Evolutionary conservation across 2,888 invertebrate genomes (phyloP), one percentile per base, ranked within the genome.

Genomic region (Globia sparganii): DNA sequence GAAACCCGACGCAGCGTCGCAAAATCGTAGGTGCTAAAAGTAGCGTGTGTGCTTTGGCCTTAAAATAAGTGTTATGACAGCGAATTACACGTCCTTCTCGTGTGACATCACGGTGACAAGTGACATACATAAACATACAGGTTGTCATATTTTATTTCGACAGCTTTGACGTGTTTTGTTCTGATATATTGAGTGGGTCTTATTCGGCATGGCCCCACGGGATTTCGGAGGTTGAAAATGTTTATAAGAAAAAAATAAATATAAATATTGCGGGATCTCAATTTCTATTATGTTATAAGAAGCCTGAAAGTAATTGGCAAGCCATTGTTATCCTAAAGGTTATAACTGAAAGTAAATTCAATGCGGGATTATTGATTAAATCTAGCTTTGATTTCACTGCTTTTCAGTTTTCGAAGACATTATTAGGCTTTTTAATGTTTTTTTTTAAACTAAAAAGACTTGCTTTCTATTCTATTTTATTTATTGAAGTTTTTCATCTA

Each of bases 91-190:
- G 65, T 77, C 77, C 11, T 70, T 25, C 46, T 40, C 11, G 8
- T 59, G 72, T 71, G 81, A 67, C 72, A 72, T 70, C 21, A 64
- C 58, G 13, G 31, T 58, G 81, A 80, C 75, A 80, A 84, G 74
- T 75, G 77, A 84, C 77, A 76, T 40, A 13, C 43, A 77, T 40
- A 76, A 74, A 76, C 76, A 65, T 74, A 74, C 74, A 74, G 40
- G 70, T 18, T 84, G 75, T 77, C 75, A 73, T 75, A 84, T 84
- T 66, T 78, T 77, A 81, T 72, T 69, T 49, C 37, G 81, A 81
- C 66, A 80, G 13, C 67, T 77, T 53, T 77, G 83, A 74, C 46
- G 21, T 56, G 66, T 74, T 75, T 83, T 72, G 69, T 79, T 75
- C 62, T 59, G 37, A 59, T 53, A 66, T 77, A 71, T 76, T 84